Base-by-base conservation (phyloP, 2,888 invertebrate species). In the Oscheius onirici region DNA sequence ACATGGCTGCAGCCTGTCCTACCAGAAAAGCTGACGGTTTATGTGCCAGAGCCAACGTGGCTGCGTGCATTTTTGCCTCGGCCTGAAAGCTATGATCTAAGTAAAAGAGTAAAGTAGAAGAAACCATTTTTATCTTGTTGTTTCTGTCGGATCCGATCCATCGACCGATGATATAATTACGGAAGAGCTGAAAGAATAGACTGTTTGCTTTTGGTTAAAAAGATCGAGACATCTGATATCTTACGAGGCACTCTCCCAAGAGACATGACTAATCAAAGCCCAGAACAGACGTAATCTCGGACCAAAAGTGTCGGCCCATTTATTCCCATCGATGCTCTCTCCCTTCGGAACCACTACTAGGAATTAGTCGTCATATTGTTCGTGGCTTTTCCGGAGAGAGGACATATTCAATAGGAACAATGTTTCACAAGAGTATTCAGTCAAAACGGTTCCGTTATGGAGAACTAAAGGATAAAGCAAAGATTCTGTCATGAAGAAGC, bases 11-110 rank as follows among this genome's bases (percentile, higher is more conserved):
- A 13, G 75, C 79, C 51, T 79, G 79, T 72, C 75, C 79, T 20
- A 77, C 72, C 20, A 79, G 63, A 51, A 79, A 79, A 15, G 70
- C 72, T 2, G 79, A 79, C 44, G 79, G 79, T 57, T 75, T 76
- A 54, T 79, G 72, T 1, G 79, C 79, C 41, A 79, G 65, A n/a
- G 72, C 73, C 5, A 76, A 72, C 0, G 79, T 79, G 17, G 75
- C 77, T n/a, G 75, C 77, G 28, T 79, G 75, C 67, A 76, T 72
- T 57, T 76, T 76, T 17, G 72, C 73, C 41, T 79, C 79, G 26
- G 68, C 68, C 68, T 68, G 57, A 44, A 68, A 66, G n/a, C n/a
- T 15, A 24, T n/a, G 10, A 11, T 26, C 8, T 26, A 15, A 11
- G n/a, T 11, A 51, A 13, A n/a, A 17, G 20, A 57, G 34, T 52